Base-by-base conservation (phyloP, 2,888 invertebrate species). In the Neoascia interrupta region DNA sequence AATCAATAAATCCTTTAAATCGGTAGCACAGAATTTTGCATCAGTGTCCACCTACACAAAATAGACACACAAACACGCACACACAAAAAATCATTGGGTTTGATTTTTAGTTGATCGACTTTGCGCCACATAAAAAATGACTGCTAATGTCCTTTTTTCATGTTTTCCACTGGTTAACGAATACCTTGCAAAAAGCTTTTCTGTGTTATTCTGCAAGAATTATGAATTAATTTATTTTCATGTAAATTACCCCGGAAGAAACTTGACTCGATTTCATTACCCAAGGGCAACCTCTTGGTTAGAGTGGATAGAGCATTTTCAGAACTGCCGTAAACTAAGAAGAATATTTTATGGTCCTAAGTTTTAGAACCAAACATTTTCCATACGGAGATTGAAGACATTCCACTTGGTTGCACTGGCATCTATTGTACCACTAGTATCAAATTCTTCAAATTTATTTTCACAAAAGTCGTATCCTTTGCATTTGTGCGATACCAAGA, bases 371-470 rank as follows among this genome's bases (percentile, higher is more conserved):
- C 15, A 18, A 47, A 36, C n/a, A 69, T 36, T 49, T 63, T 56
- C 28, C 36, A 6, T 75, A 31, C 28, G 36, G 39, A 53, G 37
- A 54, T 61, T 28, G 53, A 68, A 54, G 47, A 56, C 36, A 31
- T 70, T 70, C 61, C 43, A 19, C 53, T 63, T 63, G 75, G 41
- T 41, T 75, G 69, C 70, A 63, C 61, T 63, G 75, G 75, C 37
- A 75, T 75, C 63, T 75, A 70, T 18, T 63, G 37, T 49, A 47
- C 53, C 45, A n/a, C n/a, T n/a, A n/a, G 58, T 47, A 68, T 60
- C 47, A 69, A 54, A 76, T 76, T 70, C 58, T 63, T 75, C 8
- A 58, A 70, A 54, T 56, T 75, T 61, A 49, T 56, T 63, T 31
- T 53, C 31, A 19, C n/a, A 45, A 8, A 74, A 60, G 18, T 49